phyloP scores from a whole-genome alignment of 2,113 vertebrate species.

The Castor canadensis region DNA sequence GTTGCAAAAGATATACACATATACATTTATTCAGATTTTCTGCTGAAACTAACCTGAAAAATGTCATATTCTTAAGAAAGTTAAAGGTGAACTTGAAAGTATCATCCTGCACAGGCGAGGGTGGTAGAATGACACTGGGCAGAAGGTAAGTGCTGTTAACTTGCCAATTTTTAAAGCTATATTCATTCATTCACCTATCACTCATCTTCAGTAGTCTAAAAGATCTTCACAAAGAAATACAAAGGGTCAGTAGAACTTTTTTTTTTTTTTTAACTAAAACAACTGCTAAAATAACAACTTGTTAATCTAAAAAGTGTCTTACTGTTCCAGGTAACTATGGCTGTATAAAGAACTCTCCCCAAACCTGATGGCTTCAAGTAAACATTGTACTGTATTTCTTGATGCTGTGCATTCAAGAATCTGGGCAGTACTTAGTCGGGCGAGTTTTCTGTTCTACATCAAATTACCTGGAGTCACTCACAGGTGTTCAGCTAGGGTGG shows the following conservation, averaged over 20 bases:
- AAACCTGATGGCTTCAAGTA: neutral
- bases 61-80: slow-evolving; percentile 21
- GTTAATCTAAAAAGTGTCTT: neutral
- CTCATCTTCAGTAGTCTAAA: neutral
- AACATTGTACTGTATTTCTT: neutral
- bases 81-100: neutral
- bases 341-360: neutral
- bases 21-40: neutral
- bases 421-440: neutral
- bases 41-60: neutral
- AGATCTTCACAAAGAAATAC: neutral
- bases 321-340: neutral
- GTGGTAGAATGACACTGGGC: neutral
- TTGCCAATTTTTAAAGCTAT: neutral
- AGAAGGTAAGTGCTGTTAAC: neutral
- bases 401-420: neutral
- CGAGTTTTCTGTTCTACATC: neutral
- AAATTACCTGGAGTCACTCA: neutral
- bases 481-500: neutral
- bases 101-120: neutral
- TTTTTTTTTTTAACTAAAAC: neutral
- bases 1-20: neutral
- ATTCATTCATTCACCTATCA: neutral
- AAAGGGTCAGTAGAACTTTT: neutral
- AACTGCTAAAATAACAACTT: slow-evolving; percentile 2